These are phyloP conservation scores for Rousettus madagascariensis DNA, from an alignment of 2,797 vertebrate species.

Conservation along the genomic window DNA sequence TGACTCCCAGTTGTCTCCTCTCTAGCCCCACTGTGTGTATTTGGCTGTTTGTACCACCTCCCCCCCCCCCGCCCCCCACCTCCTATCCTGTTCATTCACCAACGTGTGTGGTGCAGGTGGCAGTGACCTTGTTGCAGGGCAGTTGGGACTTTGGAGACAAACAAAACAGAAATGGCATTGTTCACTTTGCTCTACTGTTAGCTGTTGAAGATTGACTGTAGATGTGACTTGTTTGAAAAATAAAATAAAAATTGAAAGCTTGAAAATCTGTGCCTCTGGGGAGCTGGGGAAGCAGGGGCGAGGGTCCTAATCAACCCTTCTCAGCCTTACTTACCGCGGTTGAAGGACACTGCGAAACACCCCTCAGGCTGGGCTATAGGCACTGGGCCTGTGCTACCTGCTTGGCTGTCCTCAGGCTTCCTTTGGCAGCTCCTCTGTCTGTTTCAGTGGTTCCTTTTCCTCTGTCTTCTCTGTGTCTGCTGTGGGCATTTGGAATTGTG, in stretches of 20 bases:
- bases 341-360: no score
- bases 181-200: no score
- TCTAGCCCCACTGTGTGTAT: no score
- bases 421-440: not conserved
- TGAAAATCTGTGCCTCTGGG: not conserved
- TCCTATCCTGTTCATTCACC: not conserved
- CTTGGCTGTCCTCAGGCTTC: not conserved
- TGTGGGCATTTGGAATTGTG: not conserved
- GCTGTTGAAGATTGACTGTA: not conserved
- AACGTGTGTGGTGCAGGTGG: fast-evolving
- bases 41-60: not conserved
- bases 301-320: not conserved
- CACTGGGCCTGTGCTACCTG: not conserved
- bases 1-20: not conserved
- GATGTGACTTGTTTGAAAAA: not conserved
- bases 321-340: no score
- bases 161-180: not conserved
- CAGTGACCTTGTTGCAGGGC: not conserved
- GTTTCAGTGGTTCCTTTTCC: not conserved
- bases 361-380: not conserved
- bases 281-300: not conserved
- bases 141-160: not conserved
- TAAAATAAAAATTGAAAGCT: not conserved
- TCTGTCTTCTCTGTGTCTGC: not conserved
- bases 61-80: no score